Conservation (phyloP, 1,140 invertebrate genomes). For the Periplaneta americana region DNA sequence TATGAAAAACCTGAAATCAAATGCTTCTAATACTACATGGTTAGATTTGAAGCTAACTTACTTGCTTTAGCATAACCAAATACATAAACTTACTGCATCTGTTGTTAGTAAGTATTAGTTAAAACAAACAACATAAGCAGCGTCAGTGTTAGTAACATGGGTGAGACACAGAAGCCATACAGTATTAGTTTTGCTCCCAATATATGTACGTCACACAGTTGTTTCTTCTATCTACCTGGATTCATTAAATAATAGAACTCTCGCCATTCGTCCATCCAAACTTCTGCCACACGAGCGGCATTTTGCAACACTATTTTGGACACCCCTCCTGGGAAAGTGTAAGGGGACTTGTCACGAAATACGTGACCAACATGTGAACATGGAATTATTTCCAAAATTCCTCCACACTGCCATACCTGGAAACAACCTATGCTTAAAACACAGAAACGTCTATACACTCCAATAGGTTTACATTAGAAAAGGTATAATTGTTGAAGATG, state of each 20-base stretch:
- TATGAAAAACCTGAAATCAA: not conserved
- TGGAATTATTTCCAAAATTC: slow-evolving; percentile 90
- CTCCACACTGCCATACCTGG: slow-evolving; percentile 98
- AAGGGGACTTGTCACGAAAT: slow-evolving; percentile 98
- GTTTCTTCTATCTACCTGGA: slow-evolving; percentile 66
- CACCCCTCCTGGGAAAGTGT: slow-evolving; percentile 98
- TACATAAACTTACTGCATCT: not conserved
- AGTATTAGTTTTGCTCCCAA: not conserved
- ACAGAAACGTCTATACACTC: not conserved
- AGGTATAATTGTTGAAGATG: not conserved
- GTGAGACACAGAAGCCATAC: not conserved
- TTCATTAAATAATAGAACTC: slow-evolving; percentile 98
- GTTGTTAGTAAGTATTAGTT: not conserved
- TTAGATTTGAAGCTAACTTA: not conserved
- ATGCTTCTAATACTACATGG: not conserved
- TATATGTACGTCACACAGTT: not conserved
- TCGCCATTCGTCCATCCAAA: slow-evolving; percentile 99
- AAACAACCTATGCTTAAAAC: slow-evolving; percentile 23
- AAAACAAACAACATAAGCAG: not conserved
- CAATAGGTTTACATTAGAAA: not conserved
- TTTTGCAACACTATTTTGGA: slow-evolving; percentile 96
- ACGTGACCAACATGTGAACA: slow-evolving; percentile 97
- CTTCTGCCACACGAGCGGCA: slow-evolving; percentile 91
- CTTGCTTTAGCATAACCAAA: not conserved
- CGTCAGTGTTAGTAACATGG: not conserved